These are phyloP conservation scores for Callinectes sapidus DNA, from an alignment of 2,888 invertebrate genomes.

Conservation along the genomic window DNA sequence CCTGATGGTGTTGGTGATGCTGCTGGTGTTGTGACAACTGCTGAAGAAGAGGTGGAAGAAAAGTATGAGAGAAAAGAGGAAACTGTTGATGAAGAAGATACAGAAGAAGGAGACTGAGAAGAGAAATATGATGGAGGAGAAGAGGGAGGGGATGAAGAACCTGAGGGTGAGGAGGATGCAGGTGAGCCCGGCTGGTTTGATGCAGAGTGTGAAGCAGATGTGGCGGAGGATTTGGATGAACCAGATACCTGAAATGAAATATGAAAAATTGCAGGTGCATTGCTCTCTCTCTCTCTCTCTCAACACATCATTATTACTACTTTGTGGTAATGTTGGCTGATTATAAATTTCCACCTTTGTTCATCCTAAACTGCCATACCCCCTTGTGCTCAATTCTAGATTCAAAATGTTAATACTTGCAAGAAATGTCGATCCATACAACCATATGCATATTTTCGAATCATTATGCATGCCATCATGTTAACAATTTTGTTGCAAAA, in stretches of 20 bases:
- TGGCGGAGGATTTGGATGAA: slow-evolving; percentile 29
- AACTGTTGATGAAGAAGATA: slow-evolving; percentile 37
- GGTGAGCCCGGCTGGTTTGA: slow-evolving; percentile 28
- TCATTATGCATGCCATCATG: background rate
- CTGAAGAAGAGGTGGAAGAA: background rate
- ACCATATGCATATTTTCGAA: too few relatives aligned
- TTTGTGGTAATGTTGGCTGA: too few relatives aligned
- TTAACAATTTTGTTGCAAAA: background rate
- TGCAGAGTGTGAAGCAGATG: slow-evolving; percentile 1
- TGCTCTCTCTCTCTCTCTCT: background rate
- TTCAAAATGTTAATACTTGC: too few relatives aligned
- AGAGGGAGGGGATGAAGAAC: slow-evolving; percentile 7
- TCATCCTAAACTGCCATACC: too few relatives aligned
- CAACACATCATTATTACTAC: background rate
- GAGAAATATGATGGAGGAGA: slow-evolving; percentile 8
- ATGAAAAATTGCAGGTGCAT: background rate
- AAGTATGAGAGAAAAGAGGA: slow-evolving; percentile 8
- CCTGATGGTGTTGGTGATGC: slow-evolving; percentile 31
- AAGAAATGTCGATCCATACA: too few relatives aligned
- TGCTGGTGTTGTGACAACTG: slow-evolving; percentile 29
- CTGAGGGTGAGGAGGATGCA: slow-evolving; percentile 29
- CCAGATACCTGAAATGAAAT: slow-evolving; percentile 38
- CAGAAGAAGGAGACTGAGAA: slow-evolving; percentile 9
- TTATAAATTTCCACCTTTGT: too few relatives aligned
- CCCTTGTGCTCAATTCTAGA: too few relatives aligned